Evolutionary conservation across 2,113 vertebrate genomes (phyloP), one percentile per base, ranked within the genome.

Genomic region (Cheirogaleus medius): DNA sequence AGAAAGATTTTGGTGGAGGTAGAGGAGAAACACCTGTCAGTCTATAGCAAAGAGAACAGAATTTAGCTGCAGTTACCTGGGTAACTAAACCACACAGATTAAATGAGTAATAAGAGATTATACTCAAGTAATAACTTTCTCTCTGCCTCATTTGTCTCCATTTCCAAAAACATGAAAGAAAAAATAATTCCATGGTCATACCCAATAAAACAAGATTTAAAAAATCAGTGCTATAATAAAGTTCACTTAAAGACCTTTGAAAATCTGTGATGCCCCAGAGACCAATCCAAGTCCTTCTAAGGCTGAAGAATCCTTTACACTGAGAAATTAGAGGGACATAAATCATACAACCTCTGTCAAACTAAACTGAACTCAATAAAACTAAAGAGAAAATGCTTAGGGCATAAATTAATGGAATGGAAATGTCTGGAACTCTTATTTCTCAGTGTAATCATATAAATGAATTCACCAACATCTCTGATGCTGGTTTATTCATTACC

Each of bases 61-160:
- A 87, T 69, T 91, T 76, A 71, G 76, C 80, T 96, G 49, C 21
- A 92, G 90, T 96, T 95, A 87, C 92, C 92, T 81, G n/a, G 92
- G 84, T 96, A 96, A 95, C 92, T 90, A 96, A 92, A 95, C 80
- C 83, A 86, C 49, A 82, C 13, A 90, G 87, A 96, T 80, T 76
- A 95, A 91, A 96, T 81, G 37, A 96, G 86, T 87, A 93, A 93
- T 56, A 88, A 96, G 78, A 92, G 39, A 90, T 15, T 93, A 29
- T 47, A 90, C 21, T 96, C 23, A 95, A 80, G 44, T 87, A 97
- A 58, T 92, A 96, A 93, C 80, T 87, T 87, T 94, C 78, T 64
- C 54, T 68, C 37, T 90, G 90, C 39, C 73, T 92, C 87, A 80
- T 87, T 42, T 90, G 78, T 69, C 74, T 90, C 87, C 63, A 93